Base-by-base conservation (phyloP, 2,888 invertebrate species). In the Brachyptera putata region DNA sequence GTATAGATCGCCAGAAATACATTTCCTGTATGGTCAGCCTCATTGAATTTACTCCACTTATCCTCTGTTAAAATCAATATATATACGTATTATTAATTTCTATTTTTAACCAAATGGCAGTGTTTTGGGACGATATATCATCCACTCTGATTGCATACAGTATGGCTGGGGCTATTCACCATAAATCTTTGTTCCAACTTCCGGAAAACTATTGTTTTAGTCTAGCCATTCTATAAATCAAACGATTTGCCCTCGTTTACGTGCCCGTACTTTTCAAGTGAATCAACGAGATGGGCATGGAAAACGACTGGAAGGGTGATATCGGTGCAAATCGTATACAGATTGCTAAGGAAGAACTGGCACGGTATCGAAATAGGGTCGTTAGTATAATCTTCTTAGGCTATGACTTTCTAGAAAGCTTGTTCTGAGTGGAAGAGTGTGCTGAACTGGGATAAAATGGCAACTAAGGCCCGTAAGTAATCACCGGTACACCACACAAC, bases 121-220 rank as follows among this genome's bases (percentile, higher is more conserved):
- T 43, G n/a, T 3, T n/a, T 21, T 16, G 22, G 9, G 24, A 46
- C 46, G 22, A 24, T 46, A 21, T 46, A 46, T 46, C 46, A 46
- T 30, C 46, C n/a, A n/a, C 24, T 3, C 46, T 46, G 18, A 46
- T 46, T 46, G 46, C 46, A 46, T 46, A 46, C 22, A 24, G 46
- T 46, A 18, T 16, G 24, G 22, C 46, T 24, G 46, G 46, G 22
- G 36, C 21, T 11, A 21, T 34, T 34, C 21, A 53, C 53, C 34
- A 53, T 53, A 53, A 53, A 53, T 53, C 53, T 36, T 9, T 11
- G 14, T 53, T 34, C 22, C n/a, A 26, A 21, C 36, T 53, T 53
- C 53, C 53, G 34, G 34, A 18, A 34, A 53, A 53, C 53, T 53
- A 53, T 53, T 53, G 53, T 53, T 53, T 53, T 16, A 50, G 53